phyloP scores from a whole-genome alignment of 2,888 invertebrate species.

The Phyto melanocephala region DNA sequence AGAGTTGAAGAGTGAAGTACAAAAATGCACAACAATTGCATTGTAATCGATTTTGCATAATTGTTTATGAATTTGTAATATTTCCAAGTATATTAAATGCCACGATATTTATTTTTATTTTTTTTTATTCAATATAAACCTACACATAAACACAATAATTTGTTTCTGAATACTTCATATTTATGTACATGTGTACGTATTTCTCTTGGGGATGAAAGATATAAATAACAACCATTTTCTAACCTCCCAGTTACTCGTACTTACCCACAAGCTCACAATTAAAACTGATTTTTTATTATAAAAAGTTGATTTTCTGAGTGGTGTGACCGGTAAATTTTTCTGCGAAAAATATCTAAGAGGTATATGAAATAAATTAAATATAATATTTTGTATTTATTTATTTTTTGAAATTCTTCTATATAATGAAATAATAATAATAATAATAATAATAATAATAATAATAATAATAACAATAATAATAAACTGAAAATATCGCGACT shows the following conservation, averaged over 20 bases:
- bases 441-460: too few relatives aligned
- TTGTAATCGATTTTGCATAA: conserved; percentile 77
- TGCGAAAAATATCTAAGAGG: too few relatives aligned
- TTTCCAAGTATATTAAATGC: conserved; percentile 61
- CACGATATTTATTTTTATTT: conserved; percentile 43
- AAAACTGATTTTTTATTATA: conserved; percentile 44
- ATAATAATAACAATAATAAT: too few relatives aligned
- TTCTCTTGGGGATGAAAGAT: conserved; percentile 20
- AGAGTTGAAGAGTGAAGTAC: conserved; percentile 56
- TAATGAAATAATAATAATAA: too few relatives aligned
- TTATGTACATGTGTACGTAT: neutral
- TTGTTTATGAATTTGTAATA: conserved; percentile 68
- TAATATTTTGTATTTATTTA: too few relatives aligned
- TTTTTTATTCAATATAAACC: conserved; percentile 11
- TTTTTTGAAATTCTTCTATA: too few relatives aligned
- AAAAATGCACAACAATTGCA: conserved; percentile 74
- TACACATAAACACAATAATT: neutral
- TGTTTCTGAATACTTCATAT: neutral
- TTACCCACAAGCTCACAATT: neutral
- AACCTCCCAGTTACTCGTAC: too few relatives aligned
- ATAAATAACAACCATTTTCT: neutral
- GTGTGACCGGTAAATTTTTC: too few relatives aligned
- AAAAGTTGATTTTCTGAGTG: neutral
- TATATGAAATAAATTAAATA: too few relatives aligned
- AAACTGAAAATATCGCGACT: too few relatives aligned